Conservation (phyloP, 2,888 invertebrate genomes). For the Aphodius granarius region DNA sequence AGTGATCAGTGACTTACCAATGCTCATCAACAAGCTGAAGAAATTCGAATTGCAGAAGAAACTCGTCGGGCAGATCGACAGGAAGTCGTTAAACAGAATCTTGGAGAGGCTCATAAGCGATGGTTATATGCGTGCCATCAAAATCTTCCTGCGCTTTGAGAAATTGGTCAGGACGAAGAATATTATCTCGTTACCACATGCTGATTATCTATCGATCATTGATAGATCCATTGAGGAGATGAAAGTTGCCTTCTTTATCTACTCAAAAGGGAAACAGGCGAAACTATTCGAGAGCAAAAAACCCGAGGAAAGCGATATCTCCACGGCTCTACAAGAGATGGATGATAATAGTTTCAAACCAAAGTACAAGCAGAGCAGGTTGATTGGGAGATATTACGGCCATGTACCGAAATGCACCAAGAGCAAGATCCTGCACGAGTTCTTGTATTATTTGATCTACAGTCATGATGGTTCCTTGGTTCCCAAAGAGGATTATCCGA, state of each 20-base stretch:
- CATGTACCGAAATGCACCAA: slow-evolving; percentile 68
- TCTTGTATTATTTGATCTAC: slow-evolving; percentile 70
- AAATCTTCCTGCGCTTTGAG: slow-evolving; percentile 54
- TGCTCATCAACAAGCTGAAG: slow-evolving; percentile 57
- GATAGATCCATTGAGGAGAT: slow-evolving; percentile 64
- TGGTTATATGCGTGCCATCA: slow-evolving; percentile 60
- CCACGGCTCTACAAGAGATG: background rate
- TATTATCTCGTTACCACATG: slow-evolving; percentile 59
- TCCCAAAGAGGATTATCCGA: slow-evolving; percentile 17
- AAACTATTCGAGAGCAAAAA: background rate
- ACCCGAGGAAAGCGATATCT: slow-evolving; percentile 9
- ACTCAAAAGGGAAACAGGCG: slow-evolving; percentile 30
- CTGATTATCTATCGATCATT: slow-evolving; percentile 55
- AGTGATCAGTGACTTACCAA: slow-evolving; percentile 60
- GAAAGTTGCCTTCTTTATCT: slow-evolving; percentile 58
- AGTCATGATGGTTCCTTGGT: slow-evolving; percentile 55
- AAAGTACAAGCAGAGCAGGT: slow-evolving; percentile 35
- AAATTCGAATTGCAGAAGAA: slow-evolving; percentile 51
- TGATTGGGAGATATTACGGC: slow-evolving; percentile 54
- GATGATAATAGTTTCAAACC: background rate
- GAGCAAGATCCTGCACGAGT: slow-evolving; percentile 67
- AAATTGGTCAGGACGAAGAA: slow-evolving; percentile 54
- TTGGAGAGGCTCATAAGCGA: slow-evolving; percentile 55
- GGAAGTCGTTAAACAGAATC: slow-evolving; percentile 65
- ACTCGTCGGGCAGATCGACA: slow-evolving; percentile 61